Evolutionary conservation across 2,888 invertebrate species (phyloP).

Genomic region (Tenthredo mesomela): DNA sequence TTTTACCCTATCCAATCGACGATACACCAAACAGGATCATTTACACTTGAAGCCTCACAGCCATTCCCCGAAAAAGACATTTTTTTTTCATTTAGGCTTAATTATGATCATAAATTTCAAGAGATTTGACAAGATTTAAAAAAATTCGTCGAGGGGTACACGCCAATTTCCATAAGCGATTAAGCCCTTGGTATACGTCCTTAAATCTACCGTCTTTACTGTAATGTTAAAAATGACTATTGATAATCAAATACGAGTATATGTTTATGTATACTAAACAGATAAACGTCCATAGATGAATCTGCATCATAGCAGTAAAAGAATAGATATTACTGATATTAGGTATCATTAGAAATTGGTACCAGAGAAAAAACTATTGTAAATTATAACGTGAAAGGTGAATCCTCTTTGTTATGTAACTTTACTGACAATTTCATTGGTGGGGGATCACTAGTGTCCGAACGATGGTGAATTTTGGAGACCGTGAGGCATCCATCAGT

Average conservation of each 20-base stretch:
- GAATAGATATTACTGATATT: not conserved
- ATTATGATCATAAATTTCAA: not conserved
- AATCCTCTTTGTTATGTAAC: not conserved
- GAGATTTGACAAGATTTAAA: too few species aligned
- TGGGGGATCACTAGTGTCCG: conserved; percentile 23
- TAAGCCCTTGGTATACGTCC: not conserved
- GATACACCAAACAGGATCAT: not conserved
- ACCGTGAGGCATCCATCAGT: not conserved
- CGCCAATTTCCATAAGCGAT: not conserved
- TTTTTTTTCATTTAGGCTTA: not conserved
- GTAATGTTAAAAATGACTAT: not conserved
- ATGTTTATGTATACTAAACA: not conserved
- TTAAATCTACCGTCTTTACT: not conserved
- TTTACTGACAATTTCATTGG: conserved; percentile 26
- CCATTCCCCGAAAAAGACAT: not conserved
- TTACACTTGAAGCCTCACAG: not conserved
- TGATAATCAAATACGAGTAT: not conserved
- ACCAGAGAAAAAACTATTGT: not conserved
- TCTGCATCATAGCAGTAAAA: not conserved
- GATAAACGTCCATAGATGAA: not conserved
- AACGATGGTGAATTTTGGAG: conserved; percentile 13
- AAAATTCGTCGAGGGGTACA: too few species aligned
- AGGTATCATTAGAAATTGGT: not conserved
- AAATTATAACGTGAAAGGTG: not conserved
- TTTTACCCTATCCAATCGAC: not conserved